Conservation (phyloP, 2,113 vertebrate species). For the Tyto alba region DNA sequence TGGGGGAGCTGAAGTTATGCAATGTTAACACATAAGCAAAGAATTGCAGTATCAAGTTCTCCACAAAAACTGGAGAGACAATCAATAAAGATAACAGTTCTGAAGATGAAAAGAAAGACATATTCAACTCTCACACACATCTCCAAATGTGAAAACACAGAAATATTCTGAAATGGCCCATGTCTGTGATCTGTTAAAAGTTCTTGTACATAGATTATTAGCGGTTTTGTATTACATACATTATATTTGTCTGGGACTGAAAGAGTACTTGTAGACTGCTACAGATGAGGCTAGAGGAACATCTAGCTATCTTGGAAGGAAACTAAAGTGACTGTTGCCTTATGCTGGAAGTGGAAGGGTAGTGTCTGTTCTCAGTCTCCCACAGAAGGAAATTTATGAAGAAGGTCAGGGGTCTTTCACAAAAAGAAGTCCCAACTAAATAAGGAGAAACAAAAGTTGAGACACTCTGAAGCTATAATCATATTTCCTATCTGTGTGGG, state of each 20-base stretch:
- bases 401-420: background rate
- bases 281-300: background rate
- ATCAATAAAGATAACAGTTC: background rate
- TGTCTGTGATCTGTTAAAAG: background rate
- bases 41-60: background rate
- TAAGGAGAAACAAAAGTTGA: background rate
- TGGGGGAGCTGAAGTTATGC: background rate
- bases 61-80: background rate
- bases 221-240: background rate
- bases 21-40: background rate
- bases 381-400: background rate
- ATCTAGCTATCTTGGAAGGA: background rate
- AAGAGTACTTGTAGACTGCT: background rate
- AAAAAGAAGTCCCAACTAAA: background rate
- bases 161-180: background rate
- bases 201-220: background rate
- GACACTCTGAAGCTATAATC: background rate
- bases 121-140: background rate
- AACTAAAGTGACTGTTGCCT: background rate
- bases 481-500: background rate
- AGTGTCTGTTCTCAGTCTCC: background rate
- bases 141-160: background rate
- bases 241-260: background rate
- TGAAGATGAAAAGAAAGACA: background rate
- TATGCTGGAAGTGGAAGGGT: background rate